phyloP scores from a whole-genome alignment of 2,113 vertebrate species.

The Phrynosoma platyrhinos region DNA sequence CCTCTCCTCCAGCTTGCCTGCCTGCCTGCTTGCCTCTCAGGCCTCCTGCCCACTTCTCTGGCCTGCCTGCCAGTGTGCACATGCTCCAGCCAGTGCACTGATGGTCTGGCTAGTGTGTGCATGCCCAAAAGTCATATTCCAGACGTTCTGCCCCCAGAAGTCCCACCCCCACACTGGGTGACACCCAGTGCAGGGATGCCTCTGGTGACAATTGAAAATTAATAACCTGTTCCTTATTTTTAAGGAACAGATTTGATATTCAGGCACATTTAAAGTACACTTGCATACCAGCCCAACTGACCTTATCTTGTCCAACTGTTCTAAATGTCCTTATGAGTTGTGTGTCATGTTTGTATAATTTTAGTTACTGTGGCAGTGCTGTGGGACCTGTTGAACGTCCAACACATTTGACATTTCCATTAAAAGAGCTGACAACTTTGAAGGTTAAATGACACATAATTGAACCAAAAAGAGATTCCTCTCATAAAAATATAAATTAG shows the following conservation, averaged over 20 bases:
- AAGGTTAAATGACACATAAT: slow-evolving; percentile 38
- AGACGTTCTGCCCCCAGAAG: no score
- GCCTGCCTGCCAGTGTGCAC: no score
- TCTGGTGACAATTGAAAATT: not conserved
- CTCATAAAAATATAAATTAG: slow-evolving; percentile 36
- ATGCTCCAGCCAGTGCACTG: no score
- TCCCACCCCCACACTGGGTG: no score
- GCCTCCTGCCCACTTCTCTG: no score
- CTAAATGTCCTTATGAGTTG: slow-evolving; percentile 7
- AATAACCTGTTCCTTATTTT: not conserved
- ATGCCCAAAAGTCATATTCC: no score
- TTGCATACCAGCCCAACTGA: not conserved
- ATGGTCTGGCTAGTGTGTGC: no score
- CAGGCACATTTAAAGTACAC: not conserved
- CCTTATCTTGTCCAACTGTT: not conserved
- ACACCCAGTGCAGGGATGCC: no score
- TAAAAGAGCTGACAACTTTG: slow-evolving; percentile 29
- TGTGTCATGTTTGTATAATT: slow-evolving; percentile 29
- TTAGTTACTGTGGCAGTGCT: not conserved
- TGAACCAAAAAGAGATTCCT: slow-evolving; percentile 4
- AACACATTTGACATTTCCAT: slow-evolving; percentile 29
- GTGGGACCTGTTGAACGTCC: not conserved
- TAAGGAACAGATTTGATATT: not conserved
- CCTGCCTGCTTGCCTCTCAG: no score
- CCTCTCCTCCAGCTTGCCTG: no score